Conservation (phyloP, 2,797 vertebrate genomes). For the Spatula versicolor region DNA sequence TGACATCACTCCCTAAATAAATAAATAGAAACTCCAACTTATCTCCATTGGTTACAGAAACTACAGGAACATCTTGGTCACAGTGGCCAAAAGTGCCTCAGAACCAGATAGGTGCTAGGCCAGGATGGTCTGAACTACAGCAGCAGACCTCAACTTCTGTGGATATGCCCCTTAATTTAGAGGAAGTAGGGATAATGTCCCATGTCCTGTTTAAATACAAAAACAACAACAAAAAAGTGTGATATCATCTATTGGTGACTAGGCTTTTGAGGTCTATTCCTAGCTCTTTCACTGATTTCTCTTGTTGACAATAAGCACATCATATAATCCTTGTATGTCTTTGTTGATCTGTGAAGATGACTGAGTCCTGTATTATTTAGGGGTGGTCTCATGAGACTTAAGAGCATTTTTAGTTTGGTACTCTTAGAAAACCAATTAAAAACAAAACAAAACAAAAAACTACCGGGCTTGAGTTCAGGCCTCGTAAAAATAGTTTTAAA, state of each 20-base stretch:
- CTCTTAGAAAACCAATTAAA: neutral
- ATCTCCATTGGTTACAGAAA: neutral
- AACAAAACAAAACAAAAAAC: neutral
- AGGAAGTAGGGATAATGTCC: neutral
- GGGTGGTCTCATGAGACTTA: neutral
- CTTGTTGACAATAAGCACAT: neutral
- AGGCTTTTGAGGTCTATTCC: neutral
- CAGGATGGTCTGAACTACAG: neutral
- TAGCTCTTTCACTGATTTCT: neutral
- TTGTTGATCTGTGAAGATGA: neutral
- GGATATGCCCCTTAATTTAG: neutral
- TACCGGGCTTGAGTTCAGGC: neutral
- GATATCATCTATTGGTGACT: neutral
- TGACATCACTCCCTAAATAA: neutral
- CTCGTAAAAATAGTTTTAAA: neutral
- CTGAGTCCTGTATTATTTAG: neutral
- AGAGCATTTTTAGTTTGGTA: neutral
- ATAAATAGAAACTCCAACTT: neutral
- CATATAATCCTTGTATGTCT: neutral
- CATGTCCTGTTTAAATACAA: neutral
- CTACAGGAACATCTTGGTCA: neutral
- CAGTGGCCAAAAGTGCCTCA: neutral
- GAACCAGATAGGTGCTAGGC: neutral
- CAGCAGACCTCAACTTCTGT: neutral
- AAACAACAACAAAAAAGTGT: neutral